These are phyloP conservation scores for Wiebesia pumilae DNA, from an alignment of 1,140 invertebrate species.

Conservation along the genomic window DNA sequence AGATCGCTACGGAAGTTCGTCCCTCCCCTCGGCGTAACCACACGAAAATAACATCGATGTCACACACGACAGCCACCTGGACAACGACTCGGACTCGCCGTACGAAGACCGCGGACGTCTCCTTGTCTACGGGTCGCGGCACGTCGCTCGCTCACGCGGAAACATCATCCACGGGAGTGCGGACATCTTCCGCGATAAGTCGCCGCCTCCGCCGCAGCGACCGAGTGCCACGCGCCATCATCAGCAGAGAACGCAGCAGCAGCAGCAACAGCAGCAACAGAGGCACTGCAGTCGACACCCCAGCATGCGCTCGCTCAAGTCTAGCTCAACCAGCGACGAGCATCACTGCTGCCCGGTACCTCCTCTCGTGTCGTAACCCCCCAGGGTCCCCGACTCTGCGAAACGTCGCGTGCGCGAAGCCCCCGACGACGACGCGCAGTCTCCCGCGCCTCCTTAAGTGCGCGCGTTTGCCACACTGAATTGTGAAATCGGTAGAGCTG, in stretches of 20 bases:
- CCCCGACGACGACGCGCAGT: not conserved
- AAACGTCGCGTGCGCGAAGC: no score
- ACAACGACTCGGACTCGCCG: conserved; percentile 60
- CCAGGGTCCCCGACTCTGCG: not conserved
- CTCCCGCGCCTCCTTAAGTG: not conserved
- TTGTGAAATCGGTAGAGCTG: not conserved
- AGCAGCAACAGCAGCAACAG: not conserved
- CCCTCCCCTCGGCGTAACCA: no score
- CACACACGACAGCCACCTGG: conserved; percentile 50
- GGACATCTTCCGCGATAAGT: conserved; percentile 61
- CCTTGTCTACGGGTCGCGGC: not conserved
- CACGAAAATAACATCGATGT: not conserved
- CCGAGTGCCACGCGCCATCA: not conserved
- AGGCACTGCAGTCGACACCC: conserved; percentile 56
- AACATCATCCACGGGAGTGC: conserved; percentile 55
- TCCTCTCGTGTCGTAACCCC: not conserved
- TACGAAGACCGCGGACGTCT: conserved; percentile 64
- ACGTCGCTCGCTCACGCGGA: not conserved
- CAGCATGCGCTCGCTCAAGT: conserved; percentile 65
- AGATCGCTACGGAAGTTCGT: not conserved
- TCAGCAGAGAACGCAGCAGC: not conserved
- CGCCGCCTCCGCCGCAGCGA: not conserved
- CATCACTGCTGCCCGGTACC: conserved; percentile 56
- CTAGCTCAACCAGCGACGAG: conserved; percentile 62
- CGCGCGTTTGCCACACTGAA: not conserved